phyloP scores from a whole-genome alignment of 2,888 invertebrate genomes.

The Miltochrista miniata region DNA sequence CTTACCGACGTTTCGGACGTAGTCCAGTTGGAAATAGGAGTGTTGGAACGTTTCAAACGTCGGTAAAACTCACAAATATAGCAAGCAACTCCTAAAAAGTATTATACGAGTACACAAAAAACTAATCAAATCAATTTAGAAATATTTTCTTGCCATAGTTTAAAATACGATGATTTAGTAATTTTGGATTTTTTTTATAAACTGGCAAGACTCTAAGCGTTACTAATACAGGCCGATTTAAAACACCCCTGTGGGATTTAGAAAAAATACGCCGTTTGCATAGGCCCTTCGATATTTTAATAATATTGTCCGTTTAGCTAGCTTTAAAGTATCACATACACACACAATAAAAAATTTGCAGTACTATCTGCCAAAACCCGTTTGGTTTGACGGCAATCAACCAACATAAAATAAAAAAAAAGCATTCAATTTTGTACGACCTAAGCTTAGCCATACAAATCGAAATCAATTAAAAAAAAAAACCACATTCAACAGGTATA shows the following conservation, averaged over 20 bases:
- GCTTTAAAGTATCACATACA: conserved; percentile 9
- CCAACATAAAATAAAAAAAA: too few relatives aligned
- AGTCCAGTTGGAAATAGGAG: too few relatives aligned
- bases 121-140: background rate
- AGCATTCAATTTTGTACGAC: too few relatives aligned
- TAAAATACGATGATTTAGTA: background rate
- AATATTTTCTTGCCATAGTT: background rate
- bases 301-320: conserved; percentile 9
- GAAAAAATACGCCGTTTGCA: background rate
- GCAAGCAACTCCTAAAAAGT: too few relatives aligned
- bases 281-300: background rate
- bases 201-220: background rate
- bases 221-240: background rate
- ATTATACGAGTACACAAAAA: background rate
- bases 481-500: too few relatives aligned
- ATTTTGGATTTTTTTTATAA: background rate
- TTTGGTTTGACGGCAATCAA: too few relatives aligned
- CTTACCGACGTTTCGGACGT: too few relatives aligned
- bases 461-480: too few relatives aligned
- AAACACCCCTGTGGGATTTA: background rate
- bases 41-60: too few relatives aligned
- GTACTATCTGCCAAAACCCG: conserved; percentile 2
- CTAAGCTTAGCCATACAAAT: too few relatives aligned
- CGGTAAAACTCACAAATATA: too few relatives aligned
- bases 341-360: background rate